A percentile compares a stretch with the other conserved stretches of the same genome.
phyloP scores from a whole-genome alignment of 2,797 vertebrate species.

The Sebastes reedi region DNA sequence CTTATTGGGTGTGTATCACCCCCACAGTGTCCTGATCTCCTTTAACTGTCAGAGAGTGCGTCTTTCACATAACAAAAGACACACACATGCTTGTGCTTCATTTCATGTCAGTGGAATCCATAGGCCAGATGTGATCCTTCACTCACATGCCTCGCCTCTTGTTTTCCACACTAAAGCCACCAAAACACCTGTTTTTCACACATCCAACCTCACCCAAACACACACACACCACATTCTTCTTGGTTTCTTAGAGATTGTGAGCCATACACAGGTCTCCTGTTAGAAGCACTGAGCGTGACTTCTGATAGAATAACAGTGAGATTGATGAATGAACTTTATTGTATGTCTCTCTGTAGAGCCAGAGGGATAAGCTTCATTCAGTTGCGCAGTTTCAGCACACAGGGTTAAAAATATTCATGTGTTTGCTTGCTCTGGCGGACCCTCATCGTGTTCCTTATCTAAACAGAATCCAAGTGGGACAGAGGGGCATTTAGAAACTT shows the following conservation, averaged over 20 bases:
- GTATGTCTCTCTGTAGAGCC: background rate
- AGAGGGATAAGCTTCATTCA: slow-evolving; percentile 2
- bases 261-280: slow-evolving; percentile 21
- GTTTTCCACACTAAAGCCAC: slow-evolving; percentile 55
- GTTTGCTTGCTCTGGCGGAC: slow-evolving; percentile 46
- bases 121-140: slow-evolving; percentile 70
- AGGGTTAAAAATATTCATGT: slow-evolving; percentile 54
- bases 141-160: slow-evolving; percentile 59
- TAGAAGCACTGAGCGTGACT: background rate
- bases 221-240: slow-evolving; percentile 34
- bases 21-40: slow-evolving; percentile 45
- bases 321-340: slow-evolving; percentile 23
- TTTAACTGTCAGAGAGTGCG: slow-evolving; percentile 15
- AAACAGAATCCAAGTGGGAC: slow-evolving; percentile 60
- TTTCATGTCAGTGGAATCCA: slow-evolving; percentile 48
- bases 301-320: background rate
- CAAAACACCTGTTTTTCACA: slow-evolving; percentile 72
- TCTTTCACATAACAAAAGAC: slow-evolving; percentile 44
- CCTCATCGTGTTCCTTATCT: slow-evolving; percentile 54
- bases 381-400: slow-evolving; percentile 1
- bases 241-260: background rate
- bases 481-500: slow-evolving; percentile 63
- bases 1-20: slow-evolving; percentile 50
- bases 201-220: slow-evolving; percentile 31
- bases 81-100: slow-evolving; percentile 24